phyloP scores from a whole-genome alignment of 1,140 invertebrate species.

The Acromyrmex heyeri region DNA sequence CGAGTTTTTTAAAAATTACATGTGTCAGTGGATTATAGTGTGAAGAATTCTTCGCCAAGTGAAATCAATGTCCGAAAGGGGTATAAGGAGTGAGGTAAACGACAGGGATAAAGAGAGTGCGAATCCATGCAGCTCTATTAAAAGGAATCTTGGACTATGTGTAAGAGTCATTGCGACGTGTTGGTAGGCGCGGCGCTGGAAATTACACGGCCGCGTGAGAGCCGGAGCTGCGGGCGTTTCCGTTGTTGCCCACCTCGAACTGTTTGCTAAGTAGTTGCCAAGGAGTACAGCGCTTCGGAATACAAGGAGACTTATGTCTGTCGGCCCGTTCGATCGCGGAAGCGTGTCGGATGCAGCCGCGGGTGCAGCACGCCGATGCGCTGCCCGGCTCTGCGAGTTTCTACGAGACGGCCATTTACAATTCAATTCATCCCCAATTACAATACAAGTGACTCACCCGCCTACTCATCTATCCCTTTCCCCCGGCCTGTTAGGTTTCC shows the following conservation, averaged over 20 bases:
- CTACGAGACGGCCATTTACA: slow-evolving; percentile 43
- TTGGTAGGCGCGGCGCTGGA: neutral
- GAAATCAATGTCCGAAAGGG: neutral
- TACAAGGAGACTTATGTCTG: slow-evolving; percentile 54
- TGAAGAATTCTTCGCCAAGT: neutral
- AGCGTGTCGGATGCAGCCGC: slow-evolving; percentile 41
- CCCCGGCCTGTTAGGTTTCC: neutral
- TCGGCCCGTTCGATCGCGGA: slow-evolving; percentile 19
- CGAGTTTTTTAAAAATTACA: neutral
- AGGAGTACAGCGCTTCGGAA: slow-evolving; percentile 49
- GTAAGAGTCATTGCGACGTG: neutral
- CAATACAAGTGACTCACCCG: slow-evolving; percentile 43
- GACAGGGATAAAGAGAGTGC: neutral
- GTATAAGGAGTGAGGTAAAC: neutral
- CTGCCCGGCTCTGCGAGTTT: neutral
- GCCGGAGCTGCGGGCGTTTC: neutral
- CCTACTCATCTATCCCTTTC: neutral
- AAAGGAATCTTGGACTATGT: neutral
- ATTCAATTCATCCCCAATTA: slow-evolving; percentile 58
- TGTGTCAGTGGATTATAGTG: neutral
- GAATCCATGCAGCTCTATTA: neutral
- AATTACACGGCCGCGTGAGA: neutral
- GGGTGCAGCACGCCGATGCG: neutral
- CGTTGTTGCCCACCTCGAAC: slow-evolving; percentile 11
- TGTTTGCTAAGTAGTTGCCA: slow-evolving; percentile 63